These are phyloP conservation scores for Rugalucina vietnamica DNA, from an alignment of 2,888 invertebrate species.

Conservation along the genomic window DNA sequence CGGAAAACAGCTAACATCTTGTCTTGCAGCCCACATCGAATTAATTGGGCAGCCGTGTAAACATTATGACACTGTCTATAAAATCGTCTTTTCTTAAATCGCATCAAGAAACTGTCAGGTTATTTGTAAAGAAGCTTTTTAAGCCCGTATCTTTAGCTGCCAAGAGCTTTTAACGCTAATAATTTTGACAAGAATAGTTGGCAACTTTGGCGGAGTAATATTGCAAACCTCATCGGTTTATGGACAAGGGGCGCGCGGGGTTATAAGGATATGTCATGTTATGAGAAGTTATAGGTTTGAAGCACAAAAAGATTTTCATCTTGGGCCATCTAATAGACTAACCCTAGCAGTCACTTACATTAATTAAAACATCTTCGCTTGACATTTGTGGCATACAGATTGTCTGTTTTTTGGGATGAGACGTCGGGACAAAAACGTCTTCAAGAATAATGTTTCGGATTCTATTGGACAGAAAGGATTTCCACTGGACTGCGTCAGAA, in stretches of 20 bases:
- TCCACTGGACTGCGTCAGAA: too few species aligned
- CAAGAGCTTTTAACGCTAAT: constrained; percentile 58
- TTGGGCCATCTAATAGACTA: constrained; percentile 50
- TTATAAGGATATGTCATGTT: constrained; percentile 19
- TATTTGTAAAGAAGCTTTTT: constrained; percentile 5
- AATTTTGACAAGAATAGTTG: constrained; percentile 58
- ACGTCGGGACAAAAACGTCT: too few species aligned
- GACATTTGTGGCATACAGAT: not conserved
- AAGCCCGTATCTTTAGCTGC: not conserved
- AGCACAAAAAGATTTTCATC: constrained; percentile 44
- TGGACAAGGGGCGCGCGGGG: constrained; percentile 6
- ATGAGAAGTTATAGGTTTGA: constrained; percentile 14
- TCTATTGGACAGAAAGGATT: too few species aligned
- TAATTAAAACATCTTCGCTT: constrained; percentile 48
- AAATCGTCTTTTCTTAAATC: not conserved
- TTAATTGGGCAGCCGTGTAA: not conserved
- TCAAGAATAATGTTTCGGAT: too few species aligned
- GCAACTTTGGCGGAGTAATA: constrained; percentile 48
- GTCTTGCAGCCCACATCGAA: too few species aligned
- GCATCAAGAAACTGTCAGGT: not conserved
- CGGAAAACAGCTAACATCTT: too few species aligned
- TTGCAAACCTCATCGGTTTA: constrained; percentile 37
- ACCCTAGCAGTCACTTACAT: constrained; percentile 48
- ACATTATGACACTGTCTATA: not conserved
- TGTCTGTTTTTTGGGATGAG: too few species aligned